Conservation (phyloP, 2,113 vertebrate species). For the Trachemys scripta region DNA sequence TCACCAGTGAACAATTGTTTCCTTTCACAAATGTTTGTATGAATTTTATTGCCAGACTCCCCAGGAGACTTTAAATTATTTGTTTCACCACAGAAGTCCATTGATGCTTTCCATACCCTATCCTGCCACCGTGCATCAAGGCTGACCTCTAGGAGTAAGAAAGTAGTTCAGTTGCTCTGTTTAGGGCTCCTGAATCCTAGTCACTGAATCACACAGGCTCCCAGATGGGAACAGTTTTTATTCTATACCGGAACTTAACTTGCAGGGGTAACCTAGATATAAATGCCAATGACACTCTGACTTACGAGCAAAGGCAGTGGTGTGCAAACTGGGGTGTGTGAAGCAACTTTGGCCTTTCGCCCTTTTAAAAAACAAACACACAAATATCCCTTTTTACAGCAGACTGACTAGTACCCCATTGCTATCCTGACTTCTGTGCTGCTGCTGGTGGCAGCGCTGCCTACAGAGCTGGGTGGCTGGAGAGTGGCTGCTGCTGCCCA, state of each 20-base stretch:
- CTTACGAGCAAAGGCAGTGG: background rate
- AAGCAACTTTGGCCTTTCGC: too few relatives aligned
- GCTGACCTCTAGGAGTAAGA: background rate
- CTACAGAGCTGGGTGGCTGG: too few relatives aligned
- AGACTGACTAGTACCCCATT: too few relatives aligned
- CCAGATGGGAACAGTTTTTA: accelerated
- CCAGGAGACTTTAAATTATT: background rate
- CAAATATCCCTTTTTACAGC: too few relatives aligned
- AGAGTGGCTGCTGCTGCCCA: too few relatives aligned
- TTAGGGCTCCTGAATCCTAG: background rate
- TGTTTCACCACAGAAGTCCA: background rate
- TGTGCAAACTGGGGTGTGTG: background rate
- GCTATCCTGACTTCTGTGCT: too few relatives aligned
- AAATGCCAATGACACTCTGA: accelerated
- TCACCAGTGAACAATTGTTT: background rate
- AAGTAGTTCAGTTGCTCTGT: accelerated
- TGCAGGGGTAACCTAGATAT: background rate
- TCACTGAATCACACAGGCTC: background rate
- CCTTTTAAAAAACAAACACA: too few relatives aligned
- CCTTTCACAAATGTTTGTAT: background rate
- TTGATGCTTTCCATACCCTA: background rate
- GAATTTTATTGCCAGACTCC: background rate
- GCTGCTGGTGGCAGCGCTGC: too few relatives aligned
- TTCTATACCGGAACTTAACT: background rate
- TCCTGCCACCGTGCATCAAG: background rate